Percentiles rank a stretch among this genome's conserved stretches.
phyloP scores from a whole-genome alignment of 2,888 invertebrate species.

The Mantis religiosa region DNA sequence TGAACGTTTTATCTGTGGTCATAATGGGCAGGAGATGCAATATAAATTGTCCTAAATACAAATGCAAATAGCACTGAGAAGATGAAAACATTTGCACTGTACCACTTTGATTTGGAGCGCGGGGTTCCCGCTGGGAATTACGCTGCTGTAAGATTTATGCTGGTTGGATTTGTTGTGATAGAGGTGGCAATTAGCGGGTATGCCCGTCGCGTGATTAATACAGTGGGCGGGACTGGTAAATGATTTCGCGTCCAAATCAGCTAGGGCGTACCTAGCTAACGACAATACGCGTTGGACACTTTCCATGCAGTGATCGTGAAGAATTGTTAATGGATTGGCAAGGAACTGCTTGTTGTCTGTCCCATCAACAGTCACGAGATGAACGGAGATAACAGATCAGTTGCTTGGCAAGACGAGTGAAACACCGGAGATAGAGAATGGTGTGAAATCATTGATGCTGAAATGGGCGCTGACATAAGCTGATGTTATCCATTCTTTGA shows the following conservation, averaged over 20 bases:
- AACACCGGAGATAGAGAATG: background rate
- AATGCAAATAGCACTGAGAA: no score
- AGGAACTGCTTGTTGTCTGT: background rate
- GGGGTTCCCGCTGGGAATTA: background rate
- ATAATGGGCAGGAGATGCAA: no score
- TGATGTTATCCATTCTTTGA: background rate
- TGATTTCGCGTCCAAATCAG: background rate
- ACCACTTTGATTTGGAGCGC: no score
- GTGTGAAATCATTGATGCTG: background rate
- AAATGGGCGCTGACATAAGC: background rate
- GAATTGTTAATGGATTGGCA: background rate
- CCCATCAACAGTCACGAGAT: background rate
- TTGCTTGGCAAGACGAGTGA: background rate
- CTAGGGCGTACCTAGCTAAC: background rate
- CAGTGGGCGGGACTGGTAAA: background rate
- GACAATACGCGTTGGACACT: background rate
- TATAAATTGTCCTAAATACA: no score
- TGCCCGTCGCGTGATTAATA: background rate
- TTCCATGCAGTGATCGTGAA: background rate
- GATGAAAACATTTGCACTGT: no score
- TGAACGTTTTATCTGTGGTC: no score
- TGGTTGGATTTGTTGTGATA: background rate
- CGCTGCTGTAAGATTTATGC: background rate
- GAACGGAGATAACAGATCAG: background rate
- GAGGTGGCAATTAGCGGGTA: background rate